phyloP scores from a whole-genome alignment of 2,113 vertebrate genomes.

The Leptocoma aspasia region DNA sequence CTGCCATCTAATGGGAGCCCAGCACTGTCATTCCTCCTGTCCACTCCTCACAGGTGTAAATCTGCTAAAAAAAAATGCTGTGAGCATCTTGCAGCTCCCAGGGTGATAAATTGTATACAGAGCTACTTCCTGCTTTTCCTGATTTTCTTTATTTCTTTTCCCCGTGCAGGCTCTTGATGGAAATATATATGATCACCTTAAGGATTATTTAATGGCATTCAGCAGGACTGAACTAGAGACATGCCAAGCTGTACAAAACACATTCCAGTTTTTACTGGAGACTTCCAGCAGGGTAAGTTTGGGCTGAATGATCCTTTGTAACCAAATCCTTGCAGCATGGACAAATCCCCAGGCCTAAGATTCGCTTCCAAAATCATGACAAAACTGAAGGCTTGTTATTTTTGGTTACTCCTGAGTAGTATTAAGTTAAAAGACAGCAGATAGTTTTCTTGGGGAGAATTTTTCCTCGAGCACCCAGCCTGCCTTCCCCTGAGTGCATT shows the following conservation, averaged over 20 bases:
- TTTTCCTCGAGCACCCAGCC: neutral
- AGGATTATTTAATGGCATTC: constrained; percentile 92
- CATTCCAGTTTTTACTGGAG: constrained; percentile 96
- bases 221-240: constrained; percentile 93
- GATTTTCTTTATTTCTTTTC: neutral
- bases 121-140: neutral
- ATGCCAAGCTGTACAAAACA: constrained; percentile 91
- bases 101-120: rapidly evolving
- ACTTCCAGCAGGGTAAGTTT: constrained; percentile 90
- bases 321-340: neutral
- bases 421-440: neutral
- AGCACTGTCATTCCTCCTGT: neutral
- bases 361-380: neutral
- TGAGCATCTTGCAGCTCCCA: neutral
- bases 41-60: neutral
- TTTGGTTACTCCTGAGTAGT: neutral
- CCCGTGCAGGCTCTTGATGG: constrained; percentile 86
- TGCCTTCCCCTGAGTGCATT: neutral
- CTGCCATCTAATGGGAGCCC: constrained; percentile 56
- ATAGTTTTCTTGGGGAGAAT: neutral
- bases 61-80: neutral
- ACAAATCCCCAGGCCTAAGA: neutral
- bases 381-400: neutral
- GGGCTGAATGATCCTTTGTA: neutral
- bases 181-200: constrained; percentile 89